Conservation (phyloP, 2,113 vertebrate genomes). For the Lynx canadensis region DNA sequence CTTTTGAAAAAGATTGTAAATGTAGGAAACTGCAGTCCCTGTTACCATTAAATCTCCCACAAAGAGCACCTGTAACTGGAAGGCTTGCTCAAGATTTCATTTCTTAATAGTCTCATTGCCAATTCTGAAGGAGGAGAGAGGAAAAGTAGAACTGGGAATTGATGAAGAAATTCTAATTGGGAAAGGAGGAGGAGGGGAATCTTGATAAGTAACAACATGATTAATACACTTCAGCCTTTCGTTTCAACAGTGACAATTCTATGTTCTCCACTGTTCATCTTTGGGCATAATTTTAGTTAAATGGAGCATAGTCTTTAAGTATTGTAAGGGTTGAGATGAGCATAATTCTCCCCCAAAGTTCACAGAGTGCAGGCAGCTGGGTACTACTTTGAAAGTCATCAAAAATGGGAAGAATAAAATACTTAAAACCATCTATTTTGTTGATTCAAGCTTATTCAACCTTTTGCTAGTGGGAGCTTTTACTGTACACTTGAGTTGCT, state of each 20-base stretch:
- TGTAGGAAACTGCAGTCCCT: neutral
- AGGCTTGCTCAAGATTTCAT: constrained; percentile 26
- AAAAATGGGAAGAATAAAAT: constrained; percentile 69
- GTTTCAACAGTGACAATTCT: neutral
- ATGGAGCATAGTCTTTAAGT: constrained; percentile 17
- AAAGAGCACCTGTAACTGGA: constrained; percentile 42
- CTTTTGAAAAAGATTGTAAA: constrained; percentile 52
- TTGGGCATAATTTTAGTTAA: constrained; percentile 57
- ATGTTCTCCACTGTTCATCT: neutral
- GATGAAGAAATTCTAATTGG: neutral
- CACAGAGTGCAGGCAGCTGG: constrained; percentile 52
- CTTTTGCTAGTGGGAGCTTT: constrained; percentile 76
- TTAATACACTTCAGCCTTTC: neutral
- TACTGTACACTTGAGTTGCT: constrained; percentile 78
- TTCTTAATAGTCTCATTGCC: constrained; percentile 49
- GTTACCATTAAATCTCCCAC: constrained; percentile 58
- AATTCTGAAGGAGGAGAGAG: constrained; percentile 39
- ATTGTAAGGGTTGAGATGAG: constrained; percentile 10
- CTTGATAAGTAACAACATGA: neutral
- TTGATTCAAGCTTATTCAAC: constrained; percentile 77
- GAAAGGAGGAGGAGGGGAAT: neutral
- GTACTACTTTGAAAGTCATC: constrained; percentile 68
- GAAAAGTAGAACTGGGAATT: constrained; percentile 31
- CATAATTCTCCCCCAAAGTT: constrained; percentile 58
- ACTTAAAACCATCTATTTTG: constrained; percentile 75